A percentile compares a stretch with the other conserved stretches of the same genome.
Conservation (phyloP, 2,113 vertebrate genomes). For the Thymallus thymallus region DNA sequence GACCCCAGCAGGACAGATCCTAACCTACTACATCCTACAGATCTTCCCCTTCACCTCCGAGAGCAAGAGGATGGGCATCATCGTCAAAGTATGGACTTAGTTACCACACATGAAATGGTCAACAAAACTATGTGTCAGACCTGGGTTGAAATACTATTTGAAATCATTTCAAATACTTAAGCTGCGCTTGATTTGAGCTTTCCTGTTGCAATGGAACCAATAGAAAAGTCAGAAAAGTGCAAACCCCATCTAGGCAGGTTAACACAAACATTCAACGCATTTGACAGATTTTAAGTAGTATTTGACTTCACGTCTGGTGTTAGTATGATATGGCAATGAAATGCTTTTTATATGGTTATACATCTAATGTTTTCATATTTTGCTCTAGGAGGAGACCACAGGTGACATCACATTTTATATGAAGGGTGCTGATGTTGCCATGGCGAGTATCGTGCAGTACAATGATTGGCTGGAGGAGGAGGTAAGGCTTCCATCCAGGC, state of each 20-base stretch:
- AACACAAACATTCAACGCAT: too few relatives aligned
- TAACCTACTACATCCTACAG: conserved; percentile 88
- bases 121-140: too few relatives aligned
- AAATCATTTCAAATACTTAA: too few relatives aligned
- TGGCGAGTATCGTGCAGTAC: conserved; percentile 95
- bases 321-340: not conserved
- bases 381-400: conserved; percentile 84
- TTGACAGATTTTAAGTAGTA: too few relatives aligned
- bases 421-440: conserved; percentile 96
- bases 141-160: too few relatives aligned
- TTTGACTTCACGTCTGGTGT: not conserved
- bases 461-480: conserved; percentile 98
- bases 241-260: too few relatives aligned
- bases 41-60: conserved; percentile 86
- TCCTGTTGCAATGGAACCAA: too few relatives aligned
- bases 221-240: too few relatives aligned
- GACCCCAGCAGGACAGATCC: conserved; percentile 88
- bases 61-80: conserved; percentile 98
- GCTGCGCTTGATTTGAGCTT: too few relatives aligned
- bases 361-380: not conserved
- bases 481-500: conserved; percentile 68
- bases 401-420: conserved; percentile 97
- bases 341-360: too few relatives aligned
- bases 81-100: conserved; percentile 79
- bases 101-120: too few relatives aligned